Base-by-base conservation (phyloP, 2,888 invertebrate genomes). In the Oxycera nigricornis region DNA sequence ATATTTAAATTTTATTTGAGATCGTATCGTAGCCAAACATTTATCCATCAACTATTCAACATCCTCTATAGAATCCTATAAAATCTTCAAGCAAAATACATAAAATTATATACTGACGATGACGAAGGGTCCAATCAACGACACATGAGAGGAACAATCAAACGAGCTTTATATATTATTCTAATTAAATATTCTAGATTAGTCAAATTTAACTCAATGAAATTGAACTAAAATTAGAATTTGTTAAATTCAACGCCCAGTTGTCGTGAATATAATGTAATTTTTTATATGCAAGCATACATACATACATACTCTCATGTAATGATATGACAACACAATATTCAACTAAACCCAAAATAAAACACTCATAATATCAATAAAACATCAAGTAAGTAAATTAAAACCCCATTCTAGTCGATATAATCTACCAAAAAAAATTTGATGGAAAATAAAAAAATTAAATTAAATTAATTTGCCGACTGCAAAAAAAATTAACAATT, bases 351-450 rank as follows among this genome's bases (percentile, higher is more conserved):
- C 6, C 11, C 14, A 46, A 46, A 11, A 46, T n/a, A n/a, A n/a
- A n/a, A n/a, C n/a, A n/a, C n/a, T n/a, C n/a, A n/a, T n/a, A n/a
- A n/a, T n/a, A n/a, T n/a, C n/a, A n/a, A n/a, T n/a, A 14, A 39
- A 14, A 39, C 14, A 14, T 22, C 11, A 67, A 41, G 3, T 22
- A 31, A 20, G 35, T 7, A 31, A 52, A 55, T 52, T 31, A 1
- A 31, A 52, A 52, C 39, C 65, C 24, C 24, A 24, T 65, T 52
- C 70, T 70, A 70, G 70, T 70, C 70, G 70, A 70, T 55, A 35
- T 31, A 31, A 68, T 68, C 30, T 55, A 22, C 70, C 70, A 70
- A 70, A 55, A 55, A n/a, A n/a, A n/a, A n/a, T n/a, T n/a, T 52
- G 11, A 68, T 11, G 11, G 17, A 26, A 17, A 2, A 6, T 6